A percentile compares a stretch with the other conserved stretches of the same genome.
Evolutionary conservation across 2,888 invertebrate species (phyloP).

Genomic region (Acholoe squamosa): DNA sequence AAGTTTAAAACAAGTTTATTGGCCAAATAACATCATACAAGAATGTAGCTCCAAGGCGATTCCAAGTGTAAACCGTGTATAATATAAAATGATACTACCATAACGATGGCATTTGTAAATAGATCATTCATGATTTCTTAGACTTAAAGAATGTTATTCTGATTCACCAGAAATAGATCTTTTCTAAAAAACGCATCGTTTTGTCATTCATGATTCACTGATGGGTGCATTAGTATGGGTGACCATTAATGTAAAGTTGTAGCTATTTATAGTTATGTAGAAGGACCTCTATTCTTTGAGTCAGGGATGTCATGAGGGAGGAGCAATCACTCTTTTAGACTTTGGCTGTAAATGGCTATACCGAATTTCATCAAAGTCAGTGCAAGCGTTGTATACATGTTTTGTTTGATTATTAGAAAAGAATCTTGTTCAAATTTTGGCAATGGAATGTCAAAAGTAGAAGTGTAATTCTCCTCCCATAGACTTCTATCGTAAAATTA

Average conservation of each 20-base stretch:
- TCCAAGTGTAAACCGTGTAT: not conserved
- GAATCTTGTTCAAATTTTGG: not conserved
- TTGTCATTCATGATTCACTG: not conserved
- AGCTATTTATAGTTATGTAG: too few species aligned
- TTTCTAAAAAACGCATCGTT: not conserved
- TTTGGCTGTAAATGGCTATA: not conserved
- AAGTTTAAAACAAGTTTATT: too few species aligned
- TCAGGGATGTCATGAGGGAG: too few species aligned
- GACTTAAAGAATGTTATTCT: not conserved
- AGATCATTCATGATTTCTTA: slow-evolving; percentile 8
- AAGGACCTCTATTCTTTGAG: too few species aligned
- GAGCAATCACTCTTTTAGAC: not conserved
- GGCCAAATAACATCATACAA: not conserved
- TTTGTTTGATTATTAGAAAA: not conserved
- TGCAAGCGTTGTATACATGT: not conserved
- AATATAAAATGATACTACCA: not conserved
- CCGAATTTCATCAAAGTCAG: not conserved
- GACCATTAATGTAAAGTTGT: not conserved
- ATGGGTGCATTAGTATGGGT: not conserved
- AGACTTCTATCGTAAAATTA: too few species aligned
- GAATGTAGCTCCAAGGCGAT: not conserved
- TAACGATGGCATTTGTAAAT: not conserved
- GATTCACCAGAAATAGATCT: not conserved
- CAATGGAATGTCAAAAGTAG: not conserved
- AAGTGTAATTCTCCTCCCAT: too few species aligned